A percentile compares a stretch with the other conserved stretches of the same genome.
phyloP scores from a whole-genome alignment of 2,888 invertebrate species.

The Clusia tigrina region DNA sequence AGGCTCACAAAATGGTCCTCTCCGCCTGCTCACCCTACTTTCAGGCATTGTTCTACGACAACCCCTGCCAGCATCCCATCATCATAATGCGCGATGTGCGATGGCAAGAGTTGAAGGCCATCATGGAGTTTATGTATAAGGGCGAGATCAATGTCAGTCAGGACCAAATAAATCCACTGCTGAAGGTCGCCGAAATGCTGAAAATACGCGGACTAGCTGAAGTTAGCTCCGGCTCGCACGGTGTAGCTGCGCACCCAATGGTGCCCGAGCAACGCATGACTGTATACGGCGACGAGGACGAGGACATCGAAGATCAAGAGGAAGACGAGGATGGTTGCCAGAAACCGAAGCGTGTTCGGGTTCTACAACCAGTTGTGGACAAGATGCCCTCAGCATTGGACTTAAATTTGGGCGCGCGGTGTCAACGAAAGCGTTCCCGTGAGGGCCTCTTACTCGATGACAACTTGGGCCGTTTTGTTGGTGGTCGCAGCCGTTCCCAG shows the following conservation, averaged over 20 bases:
- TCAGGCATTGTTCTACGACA: conserved; percentile 88
- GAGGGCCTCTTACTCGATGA: conserved; percentile 56
- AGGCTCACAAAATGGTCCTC: conserved; percentile 92
- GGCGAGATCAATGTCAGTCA: conserved; percentile 94
- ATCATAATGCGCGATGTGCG: conserved; percentile 91
- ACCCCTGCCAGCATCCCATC: conserved; percentile 92
- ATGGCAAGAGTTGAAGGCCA: conserved; percentile 87
- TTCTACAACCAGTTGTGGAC: conserved; percentile 34
- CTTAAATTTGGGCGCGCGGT: conserved; percentile 41
- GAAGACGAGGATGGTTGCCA: conserved; percentile 31
- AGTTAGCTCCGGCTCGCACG: conserved; percentile 67
- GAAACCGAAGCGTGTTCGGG: conserved; percentile 51
- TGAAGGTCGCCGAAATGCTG: conserved; percentile 85
- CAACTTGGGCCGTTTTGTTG: conserved; percentile 3
- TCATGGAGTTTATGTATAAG: conserved; percentile 94
- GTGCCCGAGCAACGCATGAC: conserved; percentile 57
- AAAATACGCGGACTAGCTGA: conserved; percentile 89
- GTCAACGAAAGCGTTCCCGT: conserved; percentile 66
- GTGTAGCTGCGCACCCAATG: conserved; percentile 43
- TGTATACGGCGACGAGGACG: conserved; percentile 53
- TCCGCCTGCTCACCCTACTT: conserved; percentile 95
- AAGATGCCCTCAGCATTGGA: conserved; percentile 39
- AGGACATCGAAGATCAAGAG: conserved; percentile 39
- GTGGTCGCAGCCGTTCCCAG: conserved; percentile 45
- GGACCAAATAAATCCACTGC: conserved; percentile 85